Percentiles rank a stretch among this genome's conserved stretches.
Conservation (phyloP, 1,140 invertebrate species). For the Lethocerus indicus region DNA sequence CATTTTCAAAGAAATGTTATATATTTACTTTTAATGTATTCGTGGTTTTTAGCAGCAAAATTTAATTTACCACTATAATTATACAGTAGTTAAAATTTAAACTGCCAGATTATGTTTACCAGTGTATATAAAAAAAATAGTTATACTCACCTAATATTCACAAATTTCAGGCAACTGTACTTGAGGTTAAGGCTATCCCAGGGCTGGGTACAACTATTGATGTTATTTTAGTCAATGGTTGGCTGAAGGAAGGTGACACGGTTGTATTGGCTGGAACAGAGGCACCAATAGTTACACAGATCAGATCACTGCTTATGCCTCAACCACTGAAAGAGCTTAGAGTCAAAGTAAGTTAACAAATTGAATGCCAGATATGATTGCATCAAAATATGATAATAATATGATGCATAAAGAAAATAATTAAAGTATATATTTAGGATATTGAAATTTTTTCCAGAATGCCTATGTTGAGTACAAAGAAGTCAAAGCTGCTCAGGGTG, state of each 20-base stretch:
- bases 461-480: conserved; percentile 93
- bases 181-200: conserved; percentile 96
- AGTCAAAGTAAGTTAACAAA: conserved; percentile 67
- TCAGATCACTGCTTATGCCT: conserved; percentile 92
- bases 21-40: no score
- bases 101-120: no score
- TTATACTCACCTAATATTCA: no score
- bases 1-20: no score
- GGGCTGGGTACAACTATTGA: conserved; percentile 98
- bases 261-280: conserved; percentile 93
- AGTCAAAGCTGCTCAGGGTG: conserved; percentile 89
- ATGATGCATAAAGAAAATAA: not conserved
- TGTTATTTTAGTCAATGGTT: conserved; percentile 94
- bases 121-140: no score
- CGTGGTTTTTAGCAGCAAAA: no score
- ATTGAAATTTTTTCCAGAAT: conserved; percentile 40
- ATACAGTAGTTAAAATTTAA: no score
- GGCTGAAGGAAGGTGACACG: conserved; percentile 79
- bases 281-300: conserved; percentile 94
- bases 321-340: conserved; percentile 95
- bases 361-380: no score
- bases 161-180: conserved; percentile 57
- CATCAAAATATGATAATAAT: no score
- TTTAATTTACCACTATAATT: no score
- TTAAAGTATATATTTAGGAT: not conserved